phyloP scores from a whole-genome alignment of 2,888 invertebrate genomes.

The Drosophila anceps region DNA sequence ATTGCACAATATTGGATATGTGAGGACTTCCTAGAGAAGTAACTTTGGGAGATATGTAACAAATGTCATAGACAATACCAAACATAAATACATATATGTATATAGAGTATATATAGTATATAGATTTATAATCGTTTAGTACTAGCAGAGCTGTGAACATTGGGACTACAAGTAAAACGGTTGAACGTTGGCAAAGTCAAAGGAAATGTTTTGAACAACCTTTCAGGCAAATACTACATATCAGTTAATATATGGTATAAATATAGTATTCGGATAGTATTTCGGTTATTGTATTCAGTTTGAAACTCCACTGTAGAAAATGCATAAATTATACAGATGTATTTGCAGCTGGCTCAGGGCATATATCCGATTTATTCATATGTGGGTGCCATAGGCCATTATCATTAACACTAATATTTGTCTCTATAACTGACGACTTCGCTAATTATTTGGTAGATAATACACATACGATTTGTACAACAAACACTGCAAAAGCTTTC shows the following conservation, averaged over 20 bases:
- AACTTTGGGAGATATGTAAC: conserved; percentile 42
- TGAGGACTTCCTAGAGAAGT: conserved; percentile 46
- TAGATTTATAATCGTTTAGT: conserved; percentile 10
- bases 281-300: conserved; percentile 67
- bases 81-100: conserved; percentile 10
- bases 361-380: conserved; percentile 8
- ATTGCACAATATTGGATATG: conserved; percentile 53
- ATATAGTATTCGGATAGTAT: conserved; percentile 38
- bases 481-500: conserved; percentile 34
- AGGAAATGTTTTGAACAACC: conserved; percentile 39
- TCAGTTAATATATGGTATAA: conserved; percentile 31
- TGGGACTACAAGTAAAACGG: conserved; percentile 13
- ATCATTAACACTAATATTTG: conserved; percentile 22
- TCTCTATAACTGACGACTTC: conserved; percentile 12
- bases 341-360: conserved; percentile 22
- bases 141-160: conserved; percentile 26
- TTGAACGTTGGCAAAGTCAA: conserved; percentile 34
- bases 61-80: conserved; percentile 25
- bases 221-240: conserved; percentile 37
- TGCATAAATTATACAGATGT: conserved; percentile 53
- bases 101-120: conserved; percentile 8
- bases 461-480: conserved; percentile 43
- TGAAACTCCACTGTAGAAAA: conserved; percentile 67
- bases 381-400: conserved; percentile 8
- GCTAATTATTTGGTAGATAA: conserved; percentile 28